Evolutionary conservation across 1,140 invertebrate species (phyloP).

Genomic region (Spodoptera litura): DNA sequence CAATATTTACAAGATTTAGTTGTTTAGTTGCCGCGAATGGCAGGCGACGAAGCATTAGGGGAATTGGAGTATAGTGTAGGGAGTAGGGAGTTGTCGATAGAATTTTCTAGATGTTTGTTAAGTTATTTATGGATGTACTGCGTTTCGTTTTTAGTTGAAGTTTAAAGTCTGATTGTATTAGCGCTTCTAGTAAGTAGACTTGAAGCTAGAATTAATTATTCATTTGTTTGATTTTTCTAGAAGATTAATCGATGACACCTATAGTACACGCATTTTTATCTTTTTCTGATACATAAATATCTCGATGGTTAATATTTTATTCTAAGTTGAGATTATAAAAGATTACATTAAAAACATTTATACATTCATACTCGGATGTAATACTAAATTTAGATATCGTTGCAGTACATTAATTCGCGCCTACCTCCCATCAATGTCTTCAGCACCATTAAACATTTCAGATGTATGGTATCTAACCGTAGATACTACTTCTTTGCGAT

Average conservation of each 20-base stretch:
- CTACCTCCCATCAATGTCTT: slow-evolving; percentile 29
- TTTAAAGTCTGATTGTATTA: neutral
- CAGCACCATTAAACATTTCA: slow-evolving; percentile 19
- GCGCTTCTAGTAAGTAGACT: neutral
- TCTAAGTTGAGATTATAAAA: neutral
- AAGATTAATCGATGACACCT: no score
- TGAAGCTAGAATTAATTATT: neutral
- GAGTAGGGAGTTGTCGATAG: slow-evolving; percentile 12
- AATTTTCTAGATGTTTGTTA: slow-evolving; percentile 35
- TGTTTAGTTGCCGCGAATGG: slow-evolving; percentile 19
- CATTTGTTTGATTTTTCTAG: no score
- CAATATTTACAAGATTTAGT: slow-evolving; percentile 52
- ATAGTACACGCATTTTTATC: no score
- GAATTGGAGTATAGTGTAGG: slow-evolving; percentile 47
- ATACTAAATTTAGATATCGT: slow-evolving; percentile 18
- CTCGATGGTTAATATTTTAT: no score
- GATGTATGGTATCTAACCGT: slow-evolving; percentile 14
- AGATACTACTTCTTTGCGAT: slow-evolving; percentile 13
- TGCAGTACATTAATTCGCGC: slow-evolving; percentile 30
- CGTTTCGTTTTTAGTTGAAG: neutral
- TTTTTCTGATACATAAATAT: no score
- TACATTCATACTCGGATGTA: slow-evolving; percentile 2
- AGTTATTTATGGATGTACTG: neutral
- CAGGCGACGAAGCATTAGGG: slow-evolving; percentile 51
- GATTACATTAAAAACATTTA: neutral